These are phyloP conservation scores for Heteropelma amictum DNA, from an alignment of 2,888 invertebrate species.

Conservation along the genomic window DNA sequence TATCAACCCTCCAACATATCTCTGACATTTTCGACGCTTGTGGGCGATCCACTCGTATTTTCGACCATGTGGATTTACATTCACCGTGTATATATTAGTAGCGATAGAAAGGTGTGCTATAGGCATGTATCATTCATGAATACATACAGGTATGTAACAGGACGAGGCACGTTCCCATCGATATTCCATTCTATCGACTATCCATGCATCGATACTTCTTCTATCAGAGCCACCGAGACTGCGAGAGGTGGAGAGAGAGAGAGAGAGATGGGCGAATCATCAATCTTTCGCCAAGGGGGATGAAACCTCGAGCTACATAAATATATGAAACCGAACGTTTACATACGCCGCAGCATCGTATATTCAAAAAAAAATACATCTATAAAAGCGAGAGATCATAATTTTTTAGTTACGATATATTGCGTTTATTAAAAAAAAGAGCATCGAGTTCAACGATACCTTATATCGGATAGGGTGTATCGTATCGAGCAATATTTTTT, in stretches of 20 bases:
- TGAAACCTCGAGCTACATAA: constrained; percentile 25
- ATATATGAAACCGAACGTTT: constrained; percentile 14
- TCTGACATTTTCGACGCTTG: constrained; percentile 43
- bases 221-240: constrained; percentile 30
- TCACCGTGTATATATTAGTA: background rate
- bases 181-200: constrained; percentile 54
- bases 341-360: constrained; percentile 6
- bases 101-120: background rate
- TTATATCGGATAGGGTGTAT: background rate
- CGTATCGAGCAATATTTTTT: too few species aligned
- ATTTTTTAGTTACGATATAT: constrained; percentile 12
- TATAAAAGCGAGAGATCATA: constrained; percentile 33
- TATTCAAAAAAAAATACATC: constrained; percentile 53
- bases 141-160: constrained; percentile 31
- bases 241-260: constrained; percentile 16
- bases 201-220: constrained; percentile 56
- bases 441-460: constrained; percentile 13
- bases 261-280: constrained; percentile 33
- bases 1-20: constrained; percentile 16
- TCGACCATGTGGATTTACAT: background rate
- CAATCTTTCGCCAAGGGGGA: constrained; percentile 52
- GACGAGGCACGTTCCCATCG: constrained; percentile 50
- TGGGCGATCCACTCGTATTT: constrained; percentile 25
- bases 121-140: background rate
- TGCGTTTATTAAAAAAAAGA: background rate